A percentile compares a stretch with the other conserved stretches of the same genome.
Evolutionary conservation across 2,888 invertebrate species (phyloP).

Genomic region (Acleris laterana): DNA sequence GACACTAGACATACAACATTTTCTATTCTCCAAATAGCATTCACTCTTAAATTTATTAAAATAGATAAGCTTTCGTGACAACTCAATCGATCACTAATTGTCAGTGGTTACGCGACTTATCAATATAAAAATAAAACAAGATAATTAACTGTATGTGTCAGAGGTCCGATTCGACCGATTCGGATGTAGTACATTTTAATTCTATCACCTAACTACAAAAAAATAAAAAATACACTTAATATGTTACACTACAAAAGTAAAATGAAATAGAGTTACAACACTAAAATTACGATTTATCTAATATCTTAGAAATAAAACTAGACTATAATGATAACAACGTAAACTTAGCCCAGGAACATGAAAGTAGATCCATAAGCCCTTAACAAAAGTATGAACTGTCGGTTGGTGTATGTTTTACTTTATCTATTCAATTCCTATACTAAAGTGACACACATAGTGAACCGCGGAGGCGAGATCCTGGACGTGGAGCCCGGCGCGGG

Average conservation of each 20-base stretch:
- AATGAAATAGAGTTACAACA: conserved; percentile 72
- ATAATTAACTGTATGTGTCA: conserved; percentile 14
- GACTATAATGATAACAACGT: conserved; percentile 62
- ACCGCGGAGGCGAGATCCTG: conserved; percentile 40
- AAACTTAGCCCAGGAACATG: conserved; percentile 70
- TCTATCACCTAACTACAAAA: conserved; percentile 66
- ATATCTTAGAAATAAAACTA: conserved; percentile 58
- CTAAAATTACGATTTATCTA: conserved; percentile 65
- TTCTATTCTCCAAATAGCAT: conserved; percentile 23
- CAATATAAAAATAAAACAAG: conserved; percentile 33
- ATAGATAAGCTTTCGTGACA: conserved; percentile 16
- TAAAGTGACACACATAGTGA: conserved; percentile 63
- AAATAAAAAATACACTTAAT: conserved; percentile 74
- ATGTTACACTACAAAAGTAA: conserved; percentile 71
- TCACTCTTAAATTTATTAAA: conserved; percentile 30
- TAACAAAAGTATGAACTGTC: conserved; percentile 67
- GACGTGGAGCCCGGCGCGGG: conserved; percentile 18
- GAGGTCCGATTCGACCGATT: conserved; percentile 10
- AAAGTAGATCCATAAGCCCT: conserved; percentile 61
- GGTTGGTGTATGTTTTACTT: conserved; percentile 78
- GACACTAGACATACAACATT: conserved; percentile 15
- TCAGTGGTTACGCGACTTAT: conserved; percentile 18
- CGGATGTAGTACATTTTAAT: conserved; percentile 52
- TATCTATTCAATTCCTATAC: conserved; percentile 82
- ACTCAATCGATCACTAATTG: conserved; percentile 22